Conservation (phyloP, 2,113 vertebrate genomes). For the Boulengeromyrus knoepffleri region DNA sequence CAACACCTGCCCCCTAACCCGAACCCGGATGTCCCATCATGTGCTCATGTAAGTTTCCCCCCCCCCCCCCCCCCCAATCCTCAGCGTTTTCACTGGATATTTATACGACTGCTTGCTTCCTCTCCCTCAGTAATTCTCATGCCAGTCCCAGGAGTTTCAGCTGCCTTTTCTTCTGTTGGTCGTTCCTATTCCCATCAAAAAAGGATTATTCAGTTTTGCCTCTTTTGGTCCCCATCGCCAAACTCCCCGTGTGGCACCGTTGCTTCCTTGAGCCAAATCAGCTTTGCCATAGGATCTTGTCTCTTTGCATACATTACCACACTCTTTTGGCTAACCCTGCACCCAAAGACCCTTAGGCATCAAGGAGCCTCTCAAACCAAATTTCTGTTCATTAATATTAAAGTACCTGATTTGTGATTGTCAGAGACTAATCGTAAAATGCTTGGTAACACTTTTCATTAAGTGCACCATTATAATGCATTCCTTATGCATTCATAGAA, state of each 20-base stretch:
- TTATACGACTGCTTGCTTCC: neutral
- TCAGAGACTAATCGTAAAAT: neutral
- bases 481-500: too few species aligned
- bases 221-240: neutral
- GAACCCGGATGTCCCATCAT: neutral
- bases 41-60: neutral
- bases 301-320: neutral
- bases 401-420: constrained; percentile 1
- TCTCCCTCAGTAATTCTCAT: neutral
- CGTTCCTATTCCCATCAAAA: neutral
- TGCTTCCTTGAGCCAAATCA: neutral
- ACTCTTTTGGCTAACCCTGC: neutral
- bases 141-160: neutral
- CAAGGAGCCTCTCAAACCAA: neutral
- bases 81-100: neutral
- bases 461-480: too few species aligned
- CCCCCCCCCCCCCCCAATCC: neutral
- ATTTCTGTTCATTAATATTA: neutral
- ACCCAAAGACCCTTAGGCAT: neutral
- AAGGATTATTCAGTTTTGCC: neutral
- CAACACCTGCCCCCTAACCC: neutral
- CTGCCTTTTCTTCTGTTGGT: neutral
- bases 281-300: neutral
- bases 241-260: neutral
- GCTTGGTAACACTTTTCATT: too few species aligned